Percentiles rank a stretch among this genome's conserved stretches.
Conservation (phyloP, 1,140 invertebrate genomes). For the Scaptodrosophila lebanonensis region DNA sequence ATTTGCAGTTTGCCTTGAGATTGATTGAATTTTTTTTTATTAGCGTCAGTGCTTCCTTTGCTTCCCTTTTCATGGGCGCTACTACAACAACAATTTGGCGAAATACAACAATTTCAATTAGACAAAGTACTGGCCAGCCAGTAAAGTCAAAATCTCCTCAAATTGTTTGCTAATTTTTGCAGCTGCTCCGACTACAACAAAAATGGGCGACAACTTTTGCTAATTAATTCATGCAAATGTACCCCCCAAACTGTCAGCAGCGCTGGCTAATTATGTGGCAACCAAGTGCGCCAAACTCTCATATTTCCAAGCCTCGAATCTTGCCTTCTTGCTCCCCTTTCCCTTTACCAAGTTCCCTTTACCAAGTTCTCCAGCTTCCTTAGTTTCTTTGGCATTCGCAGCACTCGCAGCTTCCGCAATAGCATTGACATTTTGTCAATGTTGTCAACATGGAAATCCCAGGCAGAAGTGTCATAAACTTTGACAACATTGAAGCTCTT, state of each 20-base stretch:
- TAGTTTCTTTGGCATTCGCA: neutral
- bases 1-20: conserved; percentile 47
- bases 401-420: conserved; percentile 6
- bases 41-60: too few species aligned
- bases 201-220: conserved; percentile 48
- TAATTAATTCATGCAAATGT: conserved; percentile 73
- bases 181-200: conserved; percentile 30
- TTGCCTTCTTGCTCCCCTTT: too few species aligned
- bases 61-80: neutral
- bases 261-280: conserved; percentile 62
- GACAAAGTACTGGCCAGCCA: conserved; percentile 35
- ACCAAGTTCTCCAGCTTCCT: neutral
- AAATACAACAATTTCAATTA: conserved; percentile 56
- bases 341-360: conserved; percentile 6
- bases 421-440: conserved; percentile 69
- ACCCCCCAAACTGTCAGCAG: conserved; percentile 25
- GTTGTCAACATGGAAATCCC: conserved; percentile 71
- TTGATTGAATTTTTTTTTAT: conserved; percentile 59
- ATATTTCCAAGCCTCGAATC: too few species aligned
- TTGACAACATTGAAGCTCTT: conserved; percentile 44
- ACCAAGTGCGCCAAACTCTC: too few species aligned
- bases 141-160: conserved; percentile 1
- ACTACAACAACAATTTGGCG: neutral
- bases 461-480: conserved; percentile 68
- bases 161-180: conserved; percentile 36